Evolutionary conservation across 2,888 invertebrate genomes (phyloP), one percentile per base, ranked within the genome.

Genomic region (Drosophila vallismaia): DNA sequence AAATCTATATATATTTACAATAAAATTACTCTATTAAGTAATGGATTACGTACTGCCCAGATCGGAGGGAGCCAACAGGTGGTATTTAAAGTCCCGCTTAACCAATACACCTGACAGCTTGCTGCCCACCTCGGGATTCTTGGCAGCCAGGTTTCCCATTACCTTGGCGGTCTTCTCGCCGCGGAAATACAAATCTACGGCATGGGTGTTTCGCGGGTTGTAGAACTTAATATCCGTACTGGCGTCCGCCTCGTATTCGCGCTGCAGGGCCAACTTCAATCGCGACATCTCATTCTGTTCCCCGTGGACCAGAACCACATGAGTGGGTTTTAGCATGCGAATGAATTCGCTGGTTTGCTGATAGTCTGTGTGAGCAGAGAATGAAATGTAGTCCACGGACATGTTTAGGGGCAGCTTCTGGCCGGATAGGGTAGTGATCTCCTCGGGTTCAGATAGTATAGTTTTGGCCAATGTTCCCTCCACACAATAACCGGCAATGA

Each of bases 261-360:
- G 93, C 88, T 97, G 95, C 52, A 99, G 93, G 0, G 99, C 99
- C 40, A 98, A 96, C 92, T 98, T 98, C 62, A 99, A 93, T 0
- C 99, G 94, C 0, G 95, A 96, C 99, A 99, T 99, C 93, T 99
- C 99, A 92, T 99, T 99, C 92, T 97, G 97, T 91, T 99, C 99
- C 0, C 99, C 99, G 91, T 99, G 99, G 0, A 99, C 99, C 49
- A 91, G 75, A 54, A 97, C 97, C 76, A 99, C 97, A 92, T 99
- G 99, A 0, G 98, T 97, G 5, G 99, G 99, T 89, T 97, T 97
- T 46, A 99, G 92, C 52, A 96, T 94, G 52, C 98, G 94, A 75
- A 99, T 97, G 89, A 99, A 99, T 92, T 99, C 98, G 49, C 98
- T 97, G 0, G 99, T 99, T 76, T 91, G 91, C 48, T 91, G 90